Evolutionary conservation across 2,888 invertebrate genomes (phyloP), one percentile per base, ranked within the genome.

Genomic region (Aspidapion aeneum): DNA sequence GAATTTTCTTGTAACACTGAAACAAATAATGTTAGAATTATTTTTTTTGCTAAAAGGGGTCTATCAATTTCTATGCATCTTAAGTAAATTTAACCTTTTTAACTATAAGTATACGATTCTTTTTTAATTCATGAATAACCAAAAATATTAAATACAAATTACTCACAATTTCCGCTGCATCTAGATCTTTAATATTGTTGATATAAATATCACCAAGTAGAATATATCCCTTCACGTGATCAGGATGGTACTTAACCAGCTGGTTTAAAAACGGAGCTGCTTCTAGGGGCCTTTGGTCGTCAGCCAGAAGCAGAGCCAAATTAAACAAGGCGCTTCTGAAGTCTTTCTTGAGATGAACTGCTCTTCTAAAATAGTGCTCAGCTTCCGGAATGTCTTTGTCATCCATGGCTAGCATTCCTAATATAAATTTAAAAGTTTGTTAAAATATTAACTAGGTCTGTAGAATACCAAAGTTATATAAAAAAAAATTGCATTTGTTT

Each of bases 331-430:
- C 97, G 70, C 96, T 95, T 58, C 95, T 85, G 79, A 96, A 96
- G 81, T 94, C 92, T 1, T 90, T 90, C 75, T 95, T 95, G 16
- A 94, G 82, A 72, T 92, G 90, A 0, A 94, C 91, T 0, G 96
- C 95, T 63, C 91, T 88, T 55, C 71, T 56, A 56, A 68, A 68
- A 90, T 94, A 95, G 61, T 90, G 87, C 78, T 96, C 96, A 0
- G 97, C 96, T 73, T 91, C 90, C 48, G 88, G 88, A 52, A 90
- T 92, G 76, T 96, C 92, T 54, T 91, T 88, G 74, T 95, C 94
- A 78, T 98, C 97, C 96, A 96, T 97, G 52, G 96, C 92, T 55
- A 98, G 82, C 97, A 98, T 97, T 68, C 96, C 97, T 35, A n/a
- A n/a, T n/a, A n/a, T n/a, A n/a, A n/a, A n/a, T n/a, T n/a, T n/a